Conservation (phyloP, 2,888 invertebrate species). For the Allygus modestus region DNA sequence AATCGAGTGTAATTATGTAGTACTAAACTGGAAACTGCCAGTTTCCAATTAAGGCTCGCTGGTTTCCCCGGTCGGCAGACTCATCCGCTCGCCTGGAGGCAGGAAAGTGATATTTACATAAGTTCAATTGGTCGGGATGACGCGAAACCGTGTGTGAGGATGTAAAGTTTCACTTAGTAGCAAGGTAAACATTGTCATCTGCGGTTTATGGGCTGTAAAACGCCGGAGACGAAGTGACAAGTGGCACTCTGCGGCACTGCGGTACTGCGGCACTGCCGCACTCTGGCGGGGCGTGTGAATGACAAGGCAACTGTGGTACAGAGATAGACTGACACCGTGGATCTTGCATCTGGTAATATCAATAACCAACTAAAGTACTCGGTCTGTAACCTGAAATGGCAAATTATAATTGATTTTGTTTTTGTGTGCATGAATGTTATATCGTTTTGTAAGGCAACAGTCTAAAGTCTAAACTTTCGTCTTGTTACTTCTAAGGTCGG, state of each 20-base stretch:
- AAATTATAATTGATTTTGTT: no score
- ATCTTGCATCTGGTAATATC: no score
- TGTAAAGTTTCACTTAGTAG: conserved; percentile 6
- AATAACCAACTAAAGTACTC: no score
- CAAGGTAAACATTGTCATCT: conserved; percentile 34
- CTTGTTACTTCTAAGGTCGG: no score
- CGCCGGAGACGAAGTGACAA: not conserved
- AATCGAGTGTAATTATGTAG: not conserved
- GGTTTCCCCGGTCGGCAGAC: not conserved
- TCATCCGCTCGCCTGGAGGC: not conserved
- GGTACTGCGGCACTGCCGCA: not conserved
- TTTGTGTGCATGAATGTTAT: no score
- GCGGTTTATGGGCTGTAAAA: conserved; percentile 21
- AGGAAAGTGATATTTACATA: conserved; percentile 4
- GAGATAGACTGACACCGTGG: no score
- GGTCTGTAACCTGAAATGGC: no score
- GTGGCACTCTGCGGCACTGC: not conserved
- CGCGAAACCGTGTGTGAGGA: conserved; percentile 10
- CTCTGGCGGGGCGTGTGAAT: no score
- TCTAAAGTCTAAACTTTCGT: no score
- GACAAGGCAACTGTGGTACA: no score
- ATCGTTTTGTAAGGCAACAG: no score
- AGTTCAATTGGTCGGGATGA: conserved; percentile 23
- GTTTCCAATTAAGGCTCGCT: not conserved
- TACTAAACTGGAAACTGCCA: not conserved